Conservation (phyloP, 2,888 invertebrate genomes). For the Diaphora mendica region DNA sequence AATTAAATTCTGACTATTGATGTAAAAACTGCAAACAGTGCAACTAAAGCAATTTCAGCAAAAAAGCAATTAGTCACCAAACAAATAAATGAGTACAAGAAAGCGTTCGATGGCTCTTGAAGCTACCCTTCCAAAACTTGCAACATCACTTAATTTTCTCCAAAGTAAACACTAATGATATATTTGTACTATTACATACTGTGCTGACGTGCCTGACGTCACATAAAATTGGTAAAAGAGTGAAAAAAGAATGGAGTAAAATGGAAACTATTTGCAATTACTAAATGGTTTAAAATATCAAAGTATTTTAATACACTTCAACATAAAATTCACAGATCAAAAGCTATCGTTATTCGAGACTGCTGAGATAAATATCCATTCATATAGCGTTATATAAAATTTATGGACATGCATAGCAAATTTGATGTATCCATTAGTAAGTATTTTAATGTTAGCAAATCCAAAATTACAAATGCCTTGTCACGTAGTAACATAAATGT, state of each 20-base stretch:
- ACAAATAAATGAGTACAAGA: too few species aligned
- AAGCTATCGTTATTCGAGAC: not conserved
- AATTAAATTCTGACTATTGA: too few species aligned
- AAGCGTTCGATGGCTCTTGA: not conserved
- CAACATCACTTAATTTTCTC: not conserved
- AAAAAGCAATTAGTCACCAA: too few species aligned
- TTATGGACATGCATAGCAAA: constrained; percentile 12
- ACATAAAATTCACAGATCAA: not conserved
- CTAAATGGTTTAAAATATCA: not conserved
- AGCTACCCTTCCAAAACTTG: not conserved
- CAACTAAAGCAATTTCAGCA: too few species aligned
- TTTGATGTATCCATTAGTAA: constrained; percentile 30
- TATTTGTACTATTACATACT: not conserved
- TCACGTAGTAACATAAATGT: constrained; percentile 39
- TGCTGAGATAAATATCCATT: constrained; percentile 8
- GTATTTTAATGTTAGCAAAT: constrained; percentile 24
- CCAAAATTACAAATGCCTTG: constrained; percentile 36
- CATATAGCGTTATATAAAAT: not conserved
- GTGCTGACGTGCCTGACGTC: not conserved
- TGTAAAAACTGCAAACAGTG: too few species aligned
- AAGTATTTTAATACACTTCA: not conserved
- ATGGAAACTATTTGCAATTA: not conserved
- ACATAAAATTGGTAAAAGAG: not conserved
- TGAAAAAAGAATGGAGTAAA: not conserved
- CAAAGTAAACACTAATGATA: not conserved